phyloP scores from a whole-genome alignment of 2,797 vertebrate genomes.

The Artibeus lituratus region DNA sequence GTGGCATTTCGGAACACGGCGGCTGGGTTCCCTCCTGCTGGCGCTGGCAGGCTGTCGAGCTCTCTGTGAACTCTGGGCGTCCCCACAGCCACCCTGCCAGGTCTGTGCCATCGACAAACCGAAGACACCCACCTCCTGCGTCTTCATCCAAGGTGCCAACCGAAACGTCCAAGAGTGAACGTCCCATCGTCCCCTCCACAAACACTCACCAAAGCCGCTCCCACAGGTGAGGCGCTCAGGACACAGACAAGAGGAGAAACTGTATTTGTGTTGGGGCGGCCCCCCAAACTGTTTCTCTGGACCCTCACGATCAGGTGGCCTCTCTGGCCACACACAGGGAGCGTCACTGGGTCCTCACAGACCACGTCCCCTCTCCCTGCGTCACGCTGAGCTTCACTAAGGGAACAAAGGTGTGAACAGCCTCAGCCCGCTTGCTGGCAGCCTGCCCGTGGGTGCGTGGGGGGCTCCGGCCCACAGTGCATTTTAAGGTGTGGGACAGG shows the following conservation, averaged over 20 bases:
- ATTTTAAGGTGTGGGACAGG: too few relatives aligned
- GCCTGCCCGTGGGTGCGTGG: background rate
- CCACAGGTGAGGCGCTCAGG: background rate
- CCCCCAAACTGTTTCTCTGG: background rate
- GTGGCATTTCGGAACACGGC: background rate
- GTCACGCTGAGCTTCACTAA: background rate
- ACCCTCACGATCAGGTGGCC: background rate
- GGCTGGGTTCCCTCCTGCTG: background rate
- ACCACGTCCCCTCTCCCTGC: background rate
- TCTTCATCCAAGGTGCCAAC: background rate
- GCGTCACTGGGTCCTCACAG: background rate
- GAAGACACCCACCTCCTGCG: background rate
- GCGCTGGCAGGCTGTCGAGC: background rate
- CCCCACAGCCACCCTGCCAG: background rate
- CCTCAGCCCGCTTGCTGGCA: background rate
- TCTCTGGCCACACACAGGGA: background rate
- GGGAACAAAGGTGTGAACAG: background rate
- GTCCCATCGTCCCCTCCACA: background rate
- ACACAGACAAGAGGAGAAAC: background rate
- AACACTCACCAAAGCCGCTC: background rate
- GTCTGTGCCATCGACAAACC: background rate
- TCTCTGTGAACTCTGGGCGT: background rate
- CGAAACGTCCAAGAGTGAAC: background rate
- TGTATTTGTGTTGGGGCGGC: background rate
- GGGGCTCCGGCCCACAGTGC: background rate